These are phyloP conservation scores for Natator depressus DNA, from an alignment of 2,113 vertebrate species.

Conservation along the genomic window DNA sequence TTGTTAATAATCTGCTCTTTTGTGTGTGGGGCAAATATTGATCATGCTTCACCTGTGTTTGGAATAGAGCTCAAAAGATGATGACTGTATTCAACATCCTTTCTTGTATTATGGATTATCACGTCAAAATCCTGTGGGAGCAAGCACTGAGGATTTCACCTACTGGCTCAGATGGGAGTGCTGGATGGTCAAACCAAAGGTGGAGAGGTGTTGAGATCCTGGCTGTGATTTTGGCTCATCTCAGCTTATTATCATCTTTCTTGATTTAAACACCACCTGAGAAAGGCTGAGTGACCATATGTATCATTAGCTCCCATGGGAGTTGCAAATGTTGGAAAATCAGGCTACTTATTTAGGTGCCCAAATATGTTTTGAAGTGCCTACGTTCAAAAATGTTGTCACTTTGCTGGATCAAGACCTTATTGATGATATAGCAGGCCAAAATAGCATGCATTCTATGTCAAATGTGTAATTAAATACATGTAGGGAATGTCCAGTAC, in stretches of 20 bases:
- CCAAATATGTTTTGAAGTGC: background rate
- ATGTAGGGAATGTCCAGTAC: background rate
- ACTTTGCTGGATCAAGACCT: background rate
- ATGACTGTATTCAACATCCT: background rate
- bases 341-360: no score
- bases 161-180: background rate
- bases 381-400: background rate
- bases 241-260: background rate
- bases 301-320: fast-evolving
- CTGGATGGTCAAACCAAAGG: background rate
- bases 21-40: background rate
- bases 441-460: background rate
- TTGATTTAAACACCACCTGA: background rate
- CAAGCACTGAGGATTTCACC: background rate
- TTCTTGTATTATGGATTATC: background rate
- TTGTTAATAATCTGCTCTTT: background rate
- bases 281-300: background rate
- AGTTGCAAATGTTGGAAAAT: background rate
- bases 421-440: background rate
- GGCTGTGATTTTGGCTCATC: fast-evolving
- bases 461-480: no score
- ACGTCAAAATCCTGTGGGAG: background rate
- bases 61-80: background rate
- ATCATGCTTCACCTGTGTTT: background rate
- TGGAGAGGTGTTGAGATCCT: background rate